Evolutionary conservation across 2,797 vertebrate genomes (phyloP).

Genomic region (Crax fasciolata): DNA sequence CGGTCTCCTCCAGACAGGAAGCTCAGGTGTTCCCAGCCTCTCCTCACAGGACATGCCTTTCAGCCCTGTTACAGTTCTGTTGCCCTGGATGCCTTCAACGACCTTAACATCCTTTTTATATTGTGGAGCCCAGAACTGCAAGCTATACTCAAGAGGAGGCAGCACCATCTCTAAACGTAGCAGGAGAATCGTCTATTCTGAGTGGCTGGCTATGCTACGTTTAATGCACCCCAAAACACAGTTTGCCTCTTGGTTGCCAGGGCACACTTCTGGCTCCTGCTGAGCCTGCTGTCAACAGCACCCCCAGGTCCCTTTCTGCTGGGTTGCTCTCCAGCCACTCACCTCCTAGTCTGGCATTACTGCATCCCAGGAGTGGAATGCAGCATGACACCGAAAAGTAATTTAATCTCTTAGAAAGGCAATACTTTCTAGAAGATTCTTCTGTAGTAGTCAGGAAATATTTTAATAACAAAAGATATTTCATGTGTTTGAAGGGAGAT

Average conservation of each 20-base stretch:
- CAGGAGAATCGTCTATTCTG: neutral
- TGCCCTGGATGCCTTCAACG: neutral
- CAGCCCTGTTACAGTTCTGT: neutral
- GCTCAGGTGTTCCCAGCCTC: neutral
- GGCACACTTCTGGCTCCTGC: neutral
- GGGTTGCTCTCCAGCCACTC: neutral
- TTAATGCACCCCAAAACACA: neutral
- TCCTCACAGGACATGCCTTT: neutral
- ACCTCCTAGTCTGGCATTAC: neutral
- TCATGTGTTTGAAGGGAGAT: neutral
- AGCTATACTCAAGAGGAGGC: too few relatives aligned
- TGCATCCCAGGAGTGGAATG: neutral
- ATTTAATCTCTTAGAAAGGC: neutral
- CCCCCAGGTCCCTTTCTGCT: neutral
- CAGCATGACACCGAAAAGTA: neutral
- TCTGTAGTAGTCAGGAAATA: neutral
- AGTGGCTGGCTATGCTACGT: neutral
- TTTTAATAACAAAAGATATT: neutral
- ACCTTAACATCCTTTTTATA: neutral
- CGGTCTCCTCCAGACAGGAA: neutral
- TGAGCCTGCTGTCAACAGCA: neutral
- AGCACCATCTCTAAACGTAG: neutral
- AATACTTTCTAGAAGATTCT: neutral
- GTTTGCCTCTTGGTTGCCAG: neutral
- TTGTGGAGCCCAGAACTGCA: neutral